Evolutionary conservation across 2,797 vertebrate genomes (phyloP).

Genomic region (Lutjanus campechanus): DNA sequence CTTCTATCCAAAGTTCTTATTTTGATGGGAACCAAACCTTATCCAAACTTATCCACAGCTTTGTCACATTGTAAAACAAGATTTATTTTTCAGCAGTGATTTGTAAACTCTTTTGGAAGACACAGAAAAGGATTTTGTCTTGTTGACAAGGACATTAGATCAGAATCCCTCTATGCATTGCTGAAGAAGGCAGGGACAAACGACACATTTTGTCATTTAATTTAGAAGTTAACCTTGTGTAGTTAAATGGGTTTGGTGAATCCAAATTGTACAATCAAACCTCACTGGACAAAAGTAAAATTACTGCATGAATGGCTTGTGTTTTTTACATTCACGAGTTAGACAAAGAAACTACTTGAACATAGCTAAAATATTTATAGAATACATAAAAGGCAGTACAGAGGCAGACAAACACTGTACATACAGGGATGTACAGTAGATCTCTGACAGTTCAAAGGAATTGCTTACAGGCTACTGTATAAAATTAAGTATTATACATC

Average conservation of each 20-base stretch:
- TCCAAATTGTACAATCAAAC: no score
- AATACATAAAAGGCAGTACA: conserved; percentile 1
- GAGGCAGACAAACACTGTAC: conserved; percentile 1
- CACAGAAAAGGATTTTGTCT: no score
- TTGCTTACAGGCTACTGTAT: conserved; percentile 49
- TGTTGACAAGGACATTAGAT: no score
- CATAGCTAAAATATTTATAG: not conserved
- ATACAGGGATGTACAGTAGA: conserved; percentile 2
- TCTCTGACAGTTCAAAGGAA: conserved; percentile 51
- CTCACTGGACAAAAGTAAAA: no score
- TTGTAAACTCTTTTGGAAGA: not conserved
- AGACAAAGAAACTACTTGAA: not conserved
- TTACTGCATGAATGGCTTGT: no score
- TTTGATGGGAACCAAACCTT: no score
- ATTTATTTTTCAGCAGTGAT: not conserved
- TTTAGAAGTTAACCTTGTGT: not conserved
- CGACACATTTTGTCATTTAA: no score
- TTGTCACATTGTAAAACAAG: not conserved
- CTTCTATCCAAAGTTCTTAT: no score
- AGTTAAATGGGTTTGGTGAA: not conserved
- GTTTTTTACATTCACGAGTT: not conserved
- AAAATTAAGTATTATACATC: conserved; percentile 50
- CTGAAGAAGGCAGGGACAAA: no score
- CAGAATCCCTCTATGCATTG: no score
- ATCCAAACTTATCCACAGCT: no score